A percentile compares a stretch with the other conserved stretches of the same genome.
Evolutionary conservation across 2,113 vertebrate genomes (phyloP).

Genomic region (Gymnorhina tibicen): DNA sequence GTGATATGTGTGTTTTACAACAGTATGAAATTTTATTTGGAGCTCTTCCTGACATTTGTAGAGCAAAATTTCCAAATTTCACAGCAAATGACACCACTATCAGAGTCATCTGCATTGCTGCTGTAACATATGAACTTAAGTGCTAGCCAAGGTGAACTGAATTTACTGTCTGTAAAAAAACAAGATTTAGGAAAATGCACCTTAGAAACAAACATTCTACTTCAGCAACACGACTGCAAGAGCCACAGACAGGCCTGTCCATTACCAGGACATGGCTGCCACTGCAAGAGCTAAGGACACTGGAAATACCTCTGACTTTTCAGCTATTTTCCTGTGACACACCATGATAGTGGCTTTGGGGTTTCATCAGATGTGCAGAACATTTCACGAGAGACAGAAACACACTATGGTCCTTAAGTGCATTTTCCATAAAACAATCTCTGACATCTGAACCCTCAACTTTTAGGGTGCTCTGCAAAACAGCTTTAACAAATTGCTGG

Average conservation of each 20-base stretch:
- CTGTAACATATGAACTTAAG: not conserved
- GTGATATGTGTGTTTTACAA: not conserved
- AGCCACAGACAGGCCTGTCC: not conserved
- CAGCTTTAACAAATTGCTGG: not conserved
- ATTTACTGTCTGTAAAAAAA: not conserved
- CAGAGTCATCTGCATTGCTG: not conserved
- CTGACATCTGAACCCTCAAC: rapidly evolving
- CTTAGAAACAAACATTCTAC: not conserved
- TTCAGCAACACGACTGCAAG: not conserved
- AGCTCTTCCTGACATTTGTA: not conserved
- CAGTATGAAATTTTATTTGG: not conserved
- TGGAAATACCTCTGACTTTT: not conserved
- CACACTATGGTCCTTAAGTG: not conserved
- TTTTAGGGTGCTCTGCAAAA: not conserved
- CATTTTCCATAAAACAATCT: not conserved
- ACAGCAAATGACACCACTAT: not conserved
- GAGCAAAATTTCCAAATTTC: not conserved
- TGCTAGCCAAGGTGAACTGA: not conserved
- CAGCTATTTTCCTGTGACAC: not conserved
- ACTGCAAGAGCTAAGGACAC: not conserved
- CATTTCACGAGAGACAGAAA: not conserved
- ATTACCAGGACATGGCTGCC: not conserved
- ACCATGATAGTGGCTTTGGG: rapidly evolving
- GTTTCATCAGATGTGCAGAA: not conserved
- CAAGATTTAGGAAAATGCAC: not conserved